Evolutionary conservation across 2,113 vertebrate species (phyloP), one percentile per base, ranked within the genome.

Genomic region (Dasyurus viverrinus): DNA sequence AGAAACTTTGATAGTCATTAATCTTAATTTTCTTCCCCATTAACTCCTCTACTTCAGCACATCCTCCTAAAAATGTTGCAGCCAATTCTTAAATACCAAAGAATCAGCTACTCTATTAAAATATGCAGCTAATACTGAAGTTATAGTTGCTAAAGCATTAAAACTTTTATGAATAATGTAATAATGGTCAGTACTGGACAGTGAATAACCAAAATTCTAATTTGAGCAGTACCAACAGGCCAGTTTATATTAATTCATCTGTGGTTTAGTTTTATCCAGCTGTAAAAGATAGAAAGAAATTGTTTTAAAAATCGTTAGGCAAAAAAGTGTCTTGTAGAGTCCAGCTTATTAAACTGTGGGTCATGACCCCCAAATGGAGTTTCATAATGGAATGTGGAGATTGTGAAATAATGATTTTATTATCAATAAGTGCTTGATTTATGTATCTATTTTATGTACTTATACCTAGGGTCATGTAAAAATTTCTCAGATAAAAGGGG

Each of bases 1-100:
- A 5, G 95, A 76, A 89, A 95, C 76, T 26, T 96, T 10, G 76
- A 92, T 90, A 46, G 50, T 8, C 60, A 50, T 16, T 53, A 30
- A n/a, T 93, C 91, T 96, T 94, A n/a, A 94, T 68, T 95, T 90
- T 2, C 55, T 93, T 54, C 14, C 19, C 53, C 2, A 89, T 92
- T 90, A 92, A 54, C 24, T 89, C 42, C 22, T 84, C 14, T 89
- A 89, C 53, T 93, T 0, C 36, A 68, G 19, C 84, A 14, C 91
- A 47, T 26, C 23, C 90, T 52, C 68, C 84, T 50, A 68, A 84
- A 92, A 55, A 93, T 93, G 46, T 94, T n/a, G 36, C 7, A 84
- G 68, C 16, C 19, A 84, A 42, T 42, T 68, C 68, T 76, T 76
- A n/a, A n/a, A n/a, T 76, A n/a, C 36, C 36, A 68, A 76, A 76